These are phyloP conservation scores for Anser brachyrhynchus DNA, from an alignment of 2,113 vertebrate species.

Conservation along the genomic window DNA sequence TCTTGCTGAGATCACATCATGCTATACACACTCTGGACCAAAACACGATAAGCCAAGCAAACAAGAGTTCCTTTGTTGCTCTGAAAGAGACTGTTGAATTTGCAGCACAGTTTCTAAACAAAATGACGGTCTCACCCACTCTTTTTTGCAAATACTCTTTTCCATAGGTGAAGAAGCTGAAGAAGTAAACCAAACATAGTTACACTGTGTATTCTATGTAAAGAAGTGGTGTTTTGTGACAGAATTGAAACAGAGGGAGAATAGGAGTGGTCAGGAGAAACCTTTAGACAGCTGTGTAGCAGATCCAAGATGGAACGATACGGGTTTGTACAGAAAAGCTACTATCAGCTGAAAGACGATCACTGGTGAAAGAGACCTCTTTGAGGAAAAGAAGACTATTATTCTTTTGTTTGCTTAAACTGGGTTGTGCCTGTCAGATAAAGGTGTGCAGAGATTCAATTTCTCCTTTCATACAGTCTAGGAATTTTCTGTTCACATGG, in stretches of 20 bases:
- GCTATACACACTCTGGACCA: conserved; percentile 67
- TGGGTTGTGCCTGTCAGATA: conserved; percentile 71
- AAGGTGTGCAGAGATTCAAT: conserved; percentile 74
- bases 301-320: conserved; percentile 78
- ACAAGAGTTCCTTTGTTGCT: conserved; percentile 79
- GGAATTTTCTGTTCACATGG: conserved; percentile 70
- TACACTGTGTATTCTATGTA: not conserved
- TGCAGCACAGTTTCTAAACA: conserved; percentile 64
- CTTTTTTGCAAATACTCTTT: conserved; percentile 64
- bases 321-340: conserved; percentile 63
- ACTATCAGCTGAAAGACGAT: conserved; percentile 74
- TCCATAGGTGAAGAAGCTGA: conserved; percentile 39
- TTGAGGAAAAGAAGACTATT: conserved; percentile 77
- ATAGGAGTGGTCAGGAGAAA: conserved; percentile 55
- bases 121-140: conserved; percentile 57
- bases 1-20: conserved; percentile 77
- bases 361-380: conserved; percentile 65
- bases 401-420: conserved; percentile 77
- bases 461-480: conserved; percentile 70
- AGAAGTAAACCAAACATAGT: conserved; percentile 28
- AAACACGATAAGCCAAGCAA: conserved; percentile 74
- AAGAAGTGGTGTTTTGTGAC: conserved; percentile 47
- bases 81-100: conserved; percentile 49
- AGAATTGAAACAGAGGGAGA: conserved; percentile 58
- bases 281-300: conserved; percentile 76